Percentiles rank a stretch among this genome's conserved stretches.
Conservation (phyloP, 1,140 invertebrate species). For the Drosophila bocqueti region DNA sequence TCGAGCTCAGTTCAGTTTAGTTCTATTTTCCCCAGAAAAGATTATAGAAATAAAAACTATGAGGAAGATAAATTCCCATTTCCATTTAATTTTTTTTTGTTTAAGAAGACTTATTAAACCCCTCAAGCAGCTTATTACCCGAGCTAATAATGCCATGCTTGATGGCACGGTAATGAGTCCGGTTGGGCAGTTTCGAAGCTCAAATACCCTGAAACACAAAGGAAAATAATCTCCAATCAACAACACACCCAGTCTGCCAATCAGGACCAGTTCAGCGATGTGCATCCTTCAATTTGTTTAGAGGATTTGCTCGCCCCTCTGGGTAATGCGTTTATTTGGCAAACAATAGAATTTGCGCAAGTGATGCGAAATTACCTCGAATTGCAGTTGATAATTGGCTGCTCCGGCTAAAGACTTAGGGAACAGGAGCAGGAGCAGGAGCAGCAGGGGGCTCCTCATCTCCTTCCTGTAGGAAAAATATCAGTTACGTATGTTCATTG, state of each 20-base stretch:
- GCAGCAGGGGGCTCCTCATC: not conserved
- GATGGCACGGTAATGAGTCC: not conserved
- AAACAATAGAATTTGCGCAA: conserved; percentile 8
- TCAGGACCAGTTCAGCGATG: not conserved
- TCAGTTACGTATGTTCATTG: conserved; percentile 4
- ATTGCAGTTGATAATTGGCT: conserved; percentile 3
- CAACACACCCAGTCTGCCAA: not conserved
- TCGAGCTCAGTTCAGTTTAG: not conserved
- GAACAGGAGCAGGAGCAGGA: not conserved
- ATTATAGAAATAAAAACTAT: not conserved
- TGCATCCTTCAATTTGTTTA: conserved; percentile 7
- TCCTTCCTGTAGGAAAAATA: not conserved
- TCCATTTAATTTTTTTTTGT: too few relatives aligned
- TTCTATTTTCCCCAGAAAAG: not conserved
- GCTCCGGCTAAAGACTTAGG: not conserved
- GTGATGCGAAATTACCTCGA: conserved; percentile 4
- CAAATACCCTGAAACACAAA: not conserved
- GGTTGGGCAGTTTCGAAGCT: not conserved
- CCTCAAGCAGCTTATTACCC: not conserved
- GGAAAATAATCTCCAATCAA: not conserved
- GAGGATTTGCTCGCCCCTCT: not conserved
- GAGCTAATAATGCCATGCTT: not conserved
- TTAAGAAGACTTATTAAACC: not conserved
- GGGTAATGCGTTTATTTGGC: conserved; percentile 9
- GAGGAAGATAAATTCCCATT: too few relatives aligned